Percentiles rank a stretch among this genome's conserved stretches.
Conservation (phyloP, 2,888 invertebrate genomes). For the Encarsia formosa region DNA sequence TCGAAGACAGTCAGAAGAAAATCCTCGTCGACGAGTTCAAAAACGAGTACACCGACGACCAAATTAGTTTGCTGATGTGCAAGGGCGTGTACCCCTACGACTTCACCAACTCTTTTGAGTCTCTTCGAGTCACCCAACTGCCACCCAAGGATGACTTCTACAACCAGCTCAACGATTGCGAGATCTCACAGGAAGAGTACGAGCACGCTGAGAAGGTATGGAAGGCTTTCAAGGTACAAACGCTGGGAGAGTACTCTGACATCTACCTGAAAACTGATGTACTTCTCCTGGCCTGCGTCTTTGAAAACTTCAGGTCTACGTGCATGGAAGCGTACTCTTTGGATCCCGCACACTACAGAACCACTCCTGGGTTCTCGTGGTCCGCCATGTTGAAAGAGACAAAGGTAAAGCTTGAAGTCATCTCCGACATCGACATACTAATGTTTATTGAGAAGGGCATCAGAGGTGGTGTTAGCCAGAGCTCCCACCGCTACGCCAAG, state of each 20-base stretch:
- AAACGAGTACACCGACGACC: slow-evolving; percentile 7
- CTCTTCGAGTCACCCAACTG: slow-evolving; percentile 29
- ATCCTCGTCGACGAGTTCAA: background rate
- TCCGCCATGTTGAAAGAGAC: slow-evolving; percentile 34
- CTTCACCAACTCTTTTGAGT: slow-evolving; percentile 31
- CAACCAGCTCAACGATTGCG: slow-evolving; percentile 28
- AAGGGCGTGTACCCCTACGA: slow-evolving; percentile 42
- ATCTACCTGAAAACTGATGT: slow-evolving; percentile 5
- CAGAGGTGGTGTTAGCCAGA: background rate
- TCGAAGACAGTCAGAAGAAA: background rate
- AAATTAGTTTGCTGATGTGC: slow-evolving; percentile 29
- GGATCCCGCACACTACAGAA: slow-evolving; percentile 5
- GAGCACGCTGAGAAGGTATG: slow-evolving; percentile 41
- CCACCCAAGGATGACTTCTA: slow-evolving; percentile 31
- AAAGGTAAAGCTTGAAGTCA: slow-evolving; percentile 28
- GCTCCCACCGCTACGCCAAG: slow-evolving; percentile 15
- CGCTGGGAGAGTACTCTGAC: background rate
- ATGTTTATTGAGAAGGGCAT: slow-evolving; percentile 1
- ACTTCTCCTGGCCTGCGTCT: slow-evolving; percentile 2
- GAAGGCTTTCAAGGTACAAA: slow-evolving; percentile 10
- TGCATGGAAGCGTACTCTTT: background rate
- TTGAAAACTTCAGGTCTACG: slow-evolving; percentile 4
- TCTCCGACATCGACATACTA: too few relatives aligned
- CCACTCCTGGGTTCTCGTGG: background rate
- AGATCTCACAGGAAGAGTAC: slow-evolving; percentile 33